These are phyloP conservation scores for Oreocharis arfaki DNA, from an alignment of 2,113 vertebrate genomes.

Conservation along the genomic window DNA sequence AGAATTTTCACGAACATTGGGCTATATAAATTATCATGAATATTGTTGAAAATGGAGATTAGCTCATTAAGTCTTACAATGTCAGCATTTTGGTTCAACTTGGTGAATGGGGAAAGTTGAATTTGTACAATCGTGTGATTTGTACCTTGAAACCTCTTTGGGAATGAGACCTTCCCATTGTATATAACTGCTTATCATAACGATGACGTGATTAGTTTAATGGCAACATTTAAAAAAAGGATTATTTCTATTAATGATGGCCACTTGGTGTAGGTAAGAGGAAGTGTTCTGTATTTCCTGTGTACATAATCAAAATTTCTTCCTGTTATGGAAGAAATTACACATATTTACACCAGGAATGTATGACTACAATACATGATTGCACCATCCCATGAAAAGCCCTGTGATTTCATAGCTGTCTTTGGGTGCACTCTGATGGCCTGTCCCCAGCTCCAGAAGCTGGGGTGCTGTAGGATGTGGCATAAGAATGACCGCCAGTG, in stretches of 20 bases:
- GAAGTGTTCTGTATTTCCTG: neutral
- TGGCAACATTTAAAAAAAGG: neutral
- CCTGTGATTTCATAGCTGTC: neutral
- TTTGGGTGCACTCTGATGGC: neutral
- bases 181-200: neutral
- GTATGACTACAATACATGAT: neutral
- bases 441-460: neutral
- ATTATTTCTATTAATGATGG: neutral
- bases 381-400: neutral
- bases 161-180: neutral
- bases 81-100: neutral
- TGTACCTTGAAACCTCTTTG: neutral
- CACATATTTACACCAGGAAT: neutral
- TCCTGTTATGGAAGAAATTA: neutral
- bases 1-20: neutral
- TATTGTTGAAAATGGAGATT: neutral
- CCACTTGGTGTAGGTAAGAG: neutral
- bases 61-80: neutral
- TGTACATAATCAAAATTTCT: neutral
- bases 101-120: neutral
- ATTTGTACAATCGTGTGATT: neutral
- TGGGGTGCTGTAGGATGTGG: fast-evolving
- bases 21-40: neutral
- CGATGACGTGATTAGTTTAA: neutral
- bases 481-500: neutral